Evolutionary conservation across 2,797 vertebrate genomes (phyloP).

Genomic region (Helarctos malayanus): DNA sequence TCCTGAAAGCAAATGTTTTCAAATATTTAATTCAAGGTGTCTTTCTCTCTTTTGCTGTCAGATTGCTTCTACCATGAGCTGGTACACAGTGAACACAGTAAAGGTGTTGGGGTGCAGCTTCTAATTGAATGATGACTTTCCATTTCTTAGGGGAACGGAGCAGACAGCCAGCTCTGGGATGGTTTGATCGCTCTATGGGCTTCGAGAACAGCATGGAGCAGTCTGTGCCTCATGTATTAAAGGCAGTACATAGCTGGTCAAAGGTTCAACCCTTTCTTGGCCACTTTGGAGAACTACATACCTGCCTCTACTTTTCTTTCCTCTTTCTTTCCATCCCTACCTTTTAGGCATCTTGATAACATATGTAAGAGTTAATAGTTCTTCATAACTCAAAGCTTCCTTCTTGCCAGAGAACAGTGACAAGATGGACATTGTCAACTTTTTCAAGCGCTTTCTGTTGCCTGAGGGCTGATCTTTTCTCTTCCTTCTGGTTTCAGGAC

Average conservation of each 20-base stretch:
- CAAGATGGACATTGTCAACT: not conserved
- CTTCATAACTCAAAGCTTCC: not conserved
- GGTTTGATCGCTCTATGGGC: not conserved
- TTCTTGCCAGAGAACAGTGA: not conserved
- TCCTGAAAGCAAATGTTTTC: constrained; percentile 31
- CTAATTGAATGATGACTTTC: not conserved
- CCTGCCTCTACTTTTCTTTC: not conserved
- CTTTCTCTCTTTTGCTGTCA: not conserved
- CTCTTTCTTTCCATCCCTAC: not conserved
- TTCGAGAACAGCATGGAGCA: not conserved
- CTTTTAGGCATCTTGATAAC: not conserved
- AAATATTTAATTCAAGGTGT: not conserved
- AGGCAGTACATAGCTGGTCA: not conserved
- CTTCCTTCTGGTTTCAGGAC: not conserved
- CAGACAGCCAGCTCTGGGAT: not conserved
- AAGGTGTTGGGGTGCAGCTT: not conserved
- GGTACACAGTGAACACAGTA: not conserved
- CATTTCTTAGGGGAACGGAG: not conserved
- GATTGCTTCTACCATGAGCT: not conserved
- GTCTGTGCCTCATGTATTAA: not conserved
- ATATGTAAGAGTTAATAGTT: not conserved
- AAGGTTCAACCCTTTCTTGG: not conserved
- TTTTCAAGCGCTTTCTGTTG: not conserved
- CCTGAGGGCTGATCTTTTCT: not conserved
- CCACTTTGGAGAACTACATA: not conserved